phyloP scores from a whole-genome alignment of 2,797 vertebrate species.

The Propithecus deckenii region DNA sequence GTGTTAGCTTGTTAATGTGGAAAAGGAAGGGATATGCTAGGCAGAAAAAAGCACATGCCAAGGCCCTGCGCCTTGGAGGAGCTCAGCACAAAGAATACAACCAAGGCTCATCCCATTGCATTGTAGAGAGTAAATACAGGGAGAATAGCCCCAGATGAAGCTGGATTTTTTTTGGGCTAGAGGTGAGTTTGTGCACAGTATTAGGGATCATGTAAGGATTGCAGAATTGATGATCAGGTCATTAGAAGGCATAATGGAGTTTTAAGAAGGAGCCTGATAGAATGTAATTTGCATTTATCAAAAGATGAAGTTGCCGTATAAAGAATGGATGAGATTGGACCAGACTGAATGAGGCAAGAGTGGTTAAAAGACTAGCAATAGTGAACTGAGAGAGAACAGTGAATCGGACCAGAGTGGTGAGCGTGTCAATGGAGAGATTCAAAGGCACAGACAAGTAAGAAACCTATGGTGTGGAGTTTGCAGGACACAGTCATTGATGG shows the following conservation, averaged over 20 bases:
- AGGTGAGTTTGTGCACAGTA: not conserved
- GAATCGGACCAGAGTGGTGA: not conserved
- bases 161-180: not conserved
- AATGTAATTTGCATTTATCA: not conserved
- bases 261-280: not conserved
- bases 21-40: not conserved
- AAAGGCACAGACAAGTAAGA: not conserved
- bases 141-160: not conserved
- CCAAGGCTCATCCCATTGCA: not conserved
- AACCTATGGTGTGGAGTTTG: not conserved
- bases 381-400: not conserved
- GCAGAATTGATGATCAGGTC: not conserved
- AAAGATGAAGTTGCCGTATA: not conserved
- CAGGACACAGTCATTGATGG: not conserved
- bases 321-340: not conserved
- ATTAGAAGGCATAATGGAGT: not conserved
- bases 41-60: not conserved
- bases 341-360: not conserved
- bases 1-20: not conserved
- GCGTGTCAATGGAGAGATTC: not conserved
- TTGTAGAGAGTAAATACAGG: not conserved
- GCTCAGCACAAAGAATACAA: not conserved
- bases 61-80: not conserved
- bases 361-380: not conserved
- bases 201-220: not conserved